A percentile compares a stretch with the other conserved stretches of the same genome.
These are phyloP conservation scores for Maniola jurtina DNA, from an alignment of 1,140 invertebrate genomes.

Conservation along the genomic window DNA sequence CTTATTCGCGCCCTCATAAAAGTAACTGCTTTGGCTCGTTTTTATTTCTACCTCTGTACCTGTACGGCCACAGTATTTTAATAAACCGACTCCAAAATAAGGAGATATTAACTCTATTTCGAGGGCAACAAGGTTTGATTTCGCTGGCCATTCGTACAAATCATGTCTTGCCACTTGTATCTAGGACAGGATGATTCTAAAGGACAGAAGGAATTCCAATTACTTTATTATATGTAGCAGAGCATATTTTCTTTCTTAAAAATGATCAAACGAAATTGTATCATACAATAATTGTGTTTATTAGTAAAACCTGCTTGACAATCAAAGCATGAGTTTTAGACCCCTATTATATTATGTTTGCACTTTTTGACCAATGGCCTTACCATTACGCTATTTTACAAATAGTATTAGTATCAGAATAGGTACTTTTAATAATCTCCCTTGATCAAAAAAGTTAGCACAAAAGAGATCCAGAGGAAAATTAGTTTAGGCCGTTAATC, in stretches of 20 bases:
- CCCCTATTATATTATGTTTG: too few species aligned
- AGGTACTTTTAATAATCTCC: too few species aligned
- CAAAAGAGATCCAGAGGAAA: too few species aligned
- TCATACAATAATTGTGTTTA: constrained; percentile 14
- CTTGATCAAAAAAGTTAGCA: too few species aligned
- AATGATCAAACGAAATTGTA: constrained; percentile 27
- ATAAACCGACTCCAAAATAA: constrained; percentile 58
- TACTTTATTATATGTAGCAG: constrained; percentile 69
- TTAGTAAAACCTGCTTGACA: neutral
- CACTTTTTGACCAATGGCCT: too few species aligned
- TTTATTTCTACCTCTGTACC: constrained; percentile 77
- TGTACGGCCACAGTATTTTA: constrained; percentile 78
- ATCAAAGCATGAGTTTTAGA: neutral
- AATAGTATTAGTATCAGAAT: too few species aligned
- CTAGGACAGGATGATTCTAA: constrained; percentile 69
- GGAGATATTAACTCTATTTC: constrained; percentile 39
- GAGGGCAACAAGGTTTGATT: constrained; percentile 35
- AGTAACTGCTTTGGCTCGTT: constrained; percentile 78
- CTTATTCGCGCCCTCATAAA: constrained; percentile 79
- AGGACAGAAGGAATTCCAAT: constrained; percentile 76
- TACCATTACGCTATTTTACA: too few species aligned
- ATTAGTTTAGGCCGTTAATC: too few species aligned
- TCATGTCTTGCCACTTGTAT: constrained; percentile 73
- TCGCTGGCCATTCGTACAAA: constrained; percentile 34
- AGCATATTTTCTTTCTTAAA: constrained; percentile 30